These are phyloP conservation scores for Anniella stebbinsi DNA, from an alignment of 2,797 vertebrate species.

Conservation along the genomic window DNA sequence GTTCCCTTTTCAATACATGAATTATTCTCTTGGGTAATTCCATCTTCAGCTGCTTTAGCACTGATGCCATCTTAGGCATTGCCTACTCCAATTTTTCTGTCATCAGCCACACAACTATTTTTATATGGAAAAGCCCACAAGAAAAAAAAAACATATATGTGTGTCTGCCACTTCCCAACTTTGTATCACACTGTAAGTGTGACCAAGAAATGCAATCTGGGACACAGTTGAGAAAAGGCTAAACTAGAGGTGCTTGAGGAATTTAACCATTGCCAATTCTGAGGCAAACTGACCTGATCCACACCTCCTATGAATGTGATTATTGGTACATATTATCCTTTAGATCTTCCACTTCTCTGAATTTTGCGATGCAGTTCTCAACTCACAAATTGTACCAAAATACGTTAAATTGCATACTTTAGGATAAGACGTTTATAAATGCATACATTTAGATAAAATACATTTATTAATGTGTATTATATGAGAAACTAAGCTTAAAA, in stretches of 20 bases:
- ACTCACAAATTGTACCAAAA: neutral
- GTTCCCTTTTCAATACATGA: slow-evolving; percentile 70
- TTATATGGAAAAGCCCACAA: neutral
- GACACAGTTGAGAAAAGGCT: neutral
- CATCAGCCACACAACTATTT: slow-evolving; percentile 26
- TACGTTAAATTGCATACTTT: neutral
- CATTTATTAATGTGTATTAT: neutral
- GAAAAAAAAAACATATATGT: neutral
- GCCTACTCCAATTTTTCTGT: slow-evolving; percentile 59
- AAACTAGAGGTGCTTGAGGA: neutral
- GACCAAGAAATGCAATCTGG: neutral
- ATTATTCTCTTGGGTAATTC: slow-evolving; percentile 71
- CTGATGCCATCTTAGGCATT: slow-evolving; percentile 49
- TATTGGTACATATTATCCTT: neutral
- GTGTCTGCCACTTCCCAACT: slow-evolving; percentile 5
- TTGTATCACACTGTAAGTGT: neutral
- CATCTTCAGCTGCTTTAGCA: slow-evolving; percentile 66
- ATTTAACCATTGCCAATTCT: neutral
- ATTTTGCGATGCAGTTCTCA: neutral
- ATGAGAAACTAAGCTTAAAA: no score
- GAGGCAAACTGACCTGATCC: neutral
- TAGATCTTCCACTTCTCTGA: neutral
- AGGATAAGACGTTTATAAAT: neutral
- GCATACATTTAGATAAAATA: neutral
- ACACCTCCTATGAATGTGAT: no score